phyloP scores from a whole-genome alignment of 1,140 invertebrate species.

The Bombus waltoni region DNA sequence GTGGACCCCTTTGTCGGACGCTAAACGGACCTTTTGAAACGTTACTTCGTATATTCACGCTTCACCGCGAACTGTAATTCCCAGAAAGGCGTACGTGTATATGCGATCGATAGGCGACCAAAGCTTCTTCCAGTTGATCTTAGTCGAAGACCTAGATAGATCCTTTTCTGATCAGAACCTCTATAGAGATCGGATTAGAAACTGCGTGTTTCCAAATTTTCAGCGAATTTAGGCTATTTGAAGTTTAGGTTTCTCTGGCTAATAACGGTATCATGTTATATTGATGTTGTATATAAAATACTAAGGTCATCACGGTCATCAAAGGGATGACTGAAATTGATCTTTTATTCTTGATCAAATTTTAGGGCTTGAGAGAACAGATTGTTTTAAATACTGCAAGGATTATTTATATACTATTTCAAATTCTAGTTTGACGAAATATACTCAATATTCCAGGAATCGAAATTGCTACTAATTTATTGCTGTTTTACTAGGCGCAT shows the following conservation, averaged over 20 bases:
- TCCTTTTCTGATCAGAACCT: background rate
- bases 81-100: conserved; percentile 16
- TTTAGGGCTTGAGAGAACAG: background rate
- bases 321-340: too few species aligned
- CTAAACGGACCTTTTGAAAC: conserved; percentile 55
- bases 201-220: background rate
- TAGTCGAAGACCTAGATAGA: background rate
- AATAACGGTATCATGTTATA: background rate
- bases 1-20: conserved; percentile 71
- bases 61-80: conserved; percentile 35
- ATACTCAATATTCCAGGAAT: too few species aligned
- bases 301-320: background rate
- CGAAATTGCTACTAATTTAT: too few species aligned
- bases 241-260: background rate
- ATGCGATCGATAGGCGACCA: background rate
- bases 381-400: too few species aligned
- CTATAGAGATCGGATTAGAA: background rate
- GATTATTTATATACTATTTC: too few species aligned
- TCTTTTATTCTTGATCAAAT: background rate
- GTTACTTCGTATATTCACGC: conserved; percentile 66
- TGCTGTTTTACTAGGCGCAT: too few species aligned
- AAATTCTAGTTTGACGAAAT: too few species aligned
- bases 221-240: background rate
- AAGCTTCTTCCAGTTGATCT: conserved; percentile 5
- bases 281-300: background rate